Conservation (phyloP, 1,140 invertebrate genomes). For the Zaprionus ornatus region DNA sequence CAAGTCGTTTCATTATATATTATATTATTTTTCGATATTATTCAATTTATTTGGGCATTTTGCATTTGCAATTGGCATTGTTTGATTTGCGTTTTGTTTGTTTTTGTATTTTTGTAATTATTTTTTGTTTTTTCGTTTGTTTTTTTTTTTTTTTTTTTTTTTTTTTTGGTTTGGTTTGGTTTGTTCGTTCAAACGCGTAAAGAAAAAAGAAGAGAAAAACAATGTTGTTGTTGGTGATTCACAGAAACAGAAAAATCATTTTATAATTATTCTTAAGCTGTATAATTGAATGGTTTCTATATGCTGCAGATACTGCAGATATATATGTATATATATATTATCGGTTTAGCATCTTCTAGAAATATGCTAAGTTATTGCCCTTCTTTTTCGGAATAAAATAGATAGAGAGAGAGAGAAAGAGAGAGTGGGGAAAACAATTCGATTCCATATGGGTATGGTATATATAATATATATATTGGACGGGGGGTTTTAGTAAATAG, state of each 20-base stretch:
- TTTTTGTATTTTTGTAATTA: conserved; percentile 33
- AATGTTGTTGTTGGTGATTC: conserved; percentile 83
- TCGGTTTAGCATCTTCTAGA: conserved; percentile 36
- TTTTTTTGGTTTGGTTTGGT: conserved; percentile 39
- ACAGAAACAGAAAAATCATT: conserved; percentile 82
- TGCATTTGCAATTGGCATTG: conserved; percentile 13
- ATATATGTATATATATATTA: neutral
- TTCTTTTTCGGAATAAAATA: neutral
- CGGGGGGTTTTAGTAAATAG: conserved; percentile 26
- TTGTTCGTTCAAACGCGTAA: conserved; percentile 77
- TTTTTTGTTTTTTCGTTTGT: conserved; percentile 41
- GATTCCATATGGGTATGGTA: conserved; percentile 16
- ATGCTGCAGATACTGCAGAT: conserved; percentile 41
- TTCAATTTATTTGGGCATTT: conserved; percentile 7
- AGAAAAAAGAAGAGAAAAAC: conserved; percentile 84
- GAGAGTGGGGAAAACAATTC: conserved; percentile 2
- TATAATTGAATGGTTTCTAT: conserved; percentile 65
- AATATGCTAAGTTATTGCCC: conserved; percentile 17
- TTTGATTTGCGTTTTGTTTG: conserved; percentile 25
- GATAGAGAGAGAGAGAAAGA: neutral
- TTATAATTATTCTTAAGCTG: conserved; percentile 82
- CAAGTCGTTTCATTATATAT: conserved; percentile 3
- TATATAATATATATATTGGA: conserved; percentile 12
- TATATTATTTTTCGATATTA: conserved; percentile 31
- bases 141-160: conserved; percentile 30